Evolutionary conservation across 2,113 vertebrate genomes (phyloP).

Genomic region (Pyxicephalus adspersus): DNA sequence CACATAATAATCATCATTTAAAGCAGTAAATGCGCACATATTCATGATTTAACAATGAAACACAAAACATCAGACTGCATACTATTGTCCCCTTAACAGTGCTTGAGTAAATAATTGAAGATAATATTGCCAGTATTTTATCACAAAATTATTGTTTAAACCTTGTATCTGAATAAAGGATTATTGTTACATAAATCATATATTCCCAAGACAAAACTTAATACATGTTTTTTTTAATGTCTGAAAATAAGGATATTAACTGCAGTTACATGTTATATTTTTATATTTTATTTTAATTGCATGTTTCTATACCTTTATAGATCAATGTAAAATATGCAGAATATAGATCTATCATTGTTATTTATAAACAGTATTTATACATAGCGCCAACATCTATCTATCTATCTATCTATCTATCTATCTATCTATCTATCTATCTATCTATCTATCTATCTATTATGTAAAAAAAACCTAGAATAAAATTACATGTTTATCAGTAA

Average conservation of each 20-base stretch:
- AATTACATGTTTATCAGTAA: conserved; percentile 13
- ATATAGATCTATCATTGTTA: background rate
- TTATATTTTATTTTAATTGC: background rate
- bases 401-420: no score
- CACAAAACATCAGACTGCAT: background rate
- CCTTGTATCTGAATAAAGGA: no score
- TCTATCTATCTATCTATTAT: background rate
- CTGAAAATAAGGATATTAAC: no score
- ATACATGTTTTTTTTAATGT: no score
- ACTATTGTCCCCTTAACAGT: background rate
- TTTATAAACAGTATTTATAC: background rate
- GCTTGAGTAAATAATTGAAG: background rate
- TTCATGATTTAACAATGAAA: background rate
- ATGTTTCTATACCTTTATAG: background rate
- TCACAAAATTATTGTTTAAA: conserved; percentile 33
- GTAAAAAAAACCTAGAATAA: conserved; percentile 15
- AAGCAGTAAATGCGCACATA: conserved; percentile 39
- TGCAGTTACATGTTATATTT: no score
- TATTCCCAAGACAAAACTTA: no score
- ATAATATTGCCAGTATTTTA: conserved; percentile 36
- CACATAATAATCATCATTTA: conserved; percentile 58
- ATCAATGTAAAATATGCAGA: background rate
- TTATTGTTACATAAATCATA: no score
- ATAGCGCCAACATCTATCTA: background rate
- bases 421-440: background rate